These are phyloP conservation scores for Syndactyla subalaris DNA, from an alignment of 2,797 vertebrate genomes.

Conservation along the genomic window DNA sequence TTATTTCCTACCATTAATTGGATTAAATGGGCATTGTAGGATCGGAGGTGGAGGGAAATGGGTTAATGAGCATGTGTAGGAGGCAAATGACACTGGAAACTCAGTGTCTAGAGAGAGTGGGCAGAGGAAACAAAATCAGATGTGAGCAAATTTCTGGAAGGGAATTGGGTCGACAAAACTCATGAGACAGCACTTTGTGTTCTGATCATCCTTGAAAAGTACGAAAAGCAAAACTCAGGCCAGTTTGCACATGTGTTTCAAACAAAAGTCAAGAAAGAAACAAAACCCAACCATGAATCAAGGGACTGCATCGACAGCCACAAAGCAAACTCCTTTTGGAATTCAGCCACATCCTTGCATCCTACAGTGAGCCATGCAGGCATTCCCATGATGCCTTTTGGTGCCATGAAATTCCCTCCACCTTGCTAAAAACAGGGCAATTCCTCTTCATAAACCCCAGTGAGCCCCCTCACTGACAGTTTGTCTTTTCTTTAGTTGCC, in stretches of 20 bases:
- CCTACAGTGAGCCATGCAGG: not conserved
- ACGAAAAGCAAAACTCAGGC: slow-evolving; percentile 24
- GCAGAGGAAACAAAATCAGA: slow-evolving; percentile 78
- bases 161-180: slow-evolving; percentile 55
- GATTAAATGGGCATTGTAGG: slow-evolving; percentile 52
- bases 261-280: slow-evolving; percentile 49
- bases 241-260: slow-evolving; percentile 65
- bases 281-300: slow-evolving; percentile 50
- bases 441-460: not conserved
- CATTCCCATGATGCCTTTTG: not conserved
- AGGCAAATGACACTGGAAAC: slow-evolving; percentile 76
- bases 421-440: slow-evolving; percentile 39
- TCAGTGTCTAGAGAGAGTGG: slow-evolving; percentile 75
- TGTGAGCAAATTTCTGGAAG: slow-evolving; percentile 71
- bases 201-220: slow-evolving; percentile 40
- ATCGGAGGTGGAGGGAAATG: not conserved
- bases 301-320: slow-evolving; percentile 18
- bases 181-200: slow-evolving; percentile 60
- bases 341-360: slow-evolving; percentile 38
- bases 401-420: not conserved
- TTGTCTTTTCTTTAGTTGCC: not conserved
- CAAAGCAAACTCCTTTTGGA: slow-evolving; percentile 59
- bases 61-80: slow-evolving; percentile 65
- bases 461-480: not conserved
- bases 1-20: slow-evolving; percentile 66